These are phyloP conservation scores for Maconellicoccus hirsutus DNA, from an alignment of 1,140 invertebrate species.

Conservation along the genomic window DNA sequence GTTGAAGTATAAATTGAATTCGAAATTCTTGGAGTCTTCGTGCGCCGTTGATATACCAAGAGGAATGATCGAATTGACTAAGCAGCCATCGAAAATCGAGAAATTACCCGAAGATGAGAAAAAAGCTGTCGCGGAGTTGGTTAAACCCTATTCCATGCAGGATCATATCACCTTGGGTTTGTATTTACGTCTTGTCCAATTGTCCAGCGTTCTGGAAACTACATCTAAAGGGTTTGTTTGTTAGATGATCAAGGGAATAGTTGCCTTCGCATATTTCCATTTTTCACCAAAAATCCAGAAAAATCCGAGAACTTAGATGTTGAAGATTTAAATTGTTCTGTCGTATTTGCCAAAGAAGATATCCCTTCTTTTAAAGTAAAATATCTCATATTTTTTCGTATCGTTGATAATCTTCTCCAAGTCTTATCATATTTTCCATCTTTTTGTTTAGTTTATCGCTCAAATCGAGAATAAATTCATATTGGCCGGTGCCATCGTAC, in stretches of 20 bases:
- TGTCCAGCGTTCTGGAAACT: too few species aligned
- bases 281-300: not conserved
- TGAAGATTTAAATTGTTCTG: not conserved
- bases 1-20: not conserved
- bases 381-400: too few species aligned
- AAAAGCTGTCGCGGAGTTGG: not conserved
- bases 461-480: conserved; percentile 23
- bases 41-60: not conserved
- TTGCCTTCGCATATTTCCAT: not conserved
- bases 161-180: not conserved
- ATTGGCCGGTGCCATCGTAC: not conserved
- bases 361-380: not conserved
- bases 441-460: conserved; percentile 13
- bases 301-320: not conserved
- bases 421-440: not conserved
- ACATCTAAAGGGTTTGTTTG: too few species aligned
- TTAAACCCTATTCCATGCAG: not conserved
- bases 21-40: not conserved
- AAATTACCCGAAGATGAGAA: not conserved
- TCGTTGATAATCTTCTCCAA: not conserved
- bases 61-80: not conserved
- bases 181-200: too few species aligned
- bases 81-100: not conserved
- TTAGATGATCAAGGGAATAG: not conserved
- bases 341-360: not conserved